A percentile compares a stretch with the other conserved stretches of the same genome.
Conservation (phyloP, 30 jellyfish, hydroid and myxozoan species). For the Aurelia aurita region DNA sequence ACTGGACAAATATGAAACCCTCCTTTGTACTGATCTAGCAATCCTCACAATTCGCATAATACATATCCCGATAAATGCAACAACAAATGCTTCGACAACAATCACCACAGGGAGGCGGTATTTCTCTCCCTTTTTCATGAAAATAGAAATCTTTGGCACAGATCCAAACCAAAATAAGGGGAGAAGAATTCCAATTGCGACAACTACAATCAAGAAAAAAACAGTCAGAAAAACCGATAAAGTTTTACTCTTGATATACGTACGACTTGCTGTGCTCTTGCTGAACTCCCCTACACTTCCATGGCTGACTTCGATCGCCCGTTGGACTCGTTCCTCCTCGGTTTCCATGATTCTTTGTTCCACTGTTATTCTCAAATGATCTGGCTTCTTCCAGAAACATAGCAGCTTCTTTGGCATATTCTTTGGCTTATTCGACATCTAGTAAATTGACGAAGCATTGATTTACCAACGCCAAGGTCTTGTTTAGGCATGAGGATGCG, state of each 20-base stretch:
- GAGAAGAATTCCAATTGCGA: slow-evolving; percentile 14
- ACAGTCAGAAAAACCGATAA: not conserved
- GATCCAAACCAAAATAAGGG: slow-evolving; percentile 75
- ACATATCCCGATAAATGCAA: not conserved
- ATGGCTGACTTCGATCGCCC: slow-evolving; percentile 73
- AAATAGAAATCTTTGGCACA: slow-evolving; percentile 54
- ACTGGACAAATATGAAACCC: slow-evolving; percentile 47
- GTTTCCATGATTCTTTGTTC: slow-evolving; percentile 38
- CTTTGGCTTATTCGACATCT: not conserved
- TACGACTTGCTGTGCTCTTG: slow-evolving; percentile 62
- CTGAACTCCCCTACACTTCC: slow-evolving; percentile 79
- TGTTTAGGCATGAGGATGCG: too few species aligned
- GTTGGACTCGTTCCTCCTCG: slow-evolving; percentile 43
- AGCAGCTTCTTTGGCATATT: slow-evolving; percentile 4
- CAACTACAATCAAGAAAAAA: not conserved
- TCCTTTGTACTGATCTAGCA: slow-evolving; percentile 27
- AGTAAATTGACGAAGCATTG: too few species aligned
- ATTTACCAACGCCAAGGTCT: too few species aligned
- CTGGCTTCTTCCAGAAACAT: slow-evolving; percentile 70
- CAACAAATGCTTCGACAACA: slow-evolving; percentile 15
- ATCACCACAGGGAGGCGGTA: slow-evolving; percentile 62
- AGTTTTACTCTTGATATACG: slow-evolving; percentile 27
- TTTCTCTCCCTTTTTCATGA: slow-evolving; percentile 16
- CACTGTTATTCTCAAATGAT: slow-evolving; percentile 15
- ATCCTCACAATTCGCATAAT: not conserved